Evolutionary conservation across 2,113 vertebrate species (phyloP).

Genomic region (Neodon shergylaensis): DNA sequence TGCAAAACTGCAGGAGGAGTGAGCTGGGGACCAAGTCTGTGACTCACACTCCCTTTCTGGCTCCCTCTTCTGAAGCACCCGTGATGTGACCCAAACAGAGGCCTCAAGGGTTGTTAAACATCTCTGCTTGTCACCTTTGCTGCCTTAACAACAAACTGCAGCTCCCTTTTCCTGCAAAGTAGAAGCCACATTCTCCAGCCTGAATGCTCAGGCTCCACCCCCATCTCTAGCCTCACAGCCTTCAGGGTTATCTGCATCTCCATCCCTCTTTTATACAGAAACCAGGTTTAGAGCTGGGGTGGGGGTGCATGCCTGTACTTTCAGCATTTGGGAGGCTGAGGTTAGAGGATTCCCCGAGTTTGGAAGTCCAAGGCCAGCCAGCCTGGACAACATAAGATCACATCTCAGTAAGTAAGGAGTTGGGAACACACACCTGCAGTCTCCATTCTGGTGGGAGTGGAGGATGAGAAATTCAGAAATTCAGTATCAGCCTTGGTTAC

Average conservation of each 20-base stretch:
- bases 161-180: neutral
- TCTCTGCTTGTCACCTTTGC: neutral
- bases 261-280: neutral
- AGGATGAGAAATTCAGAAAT: neutral
- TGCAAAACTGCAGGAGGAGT: neutral
- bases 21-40: neutral
- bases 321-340: neutral
- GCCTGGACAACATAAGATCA: neutral
- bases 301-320: neutral
- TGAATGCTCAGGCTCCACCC: neutral
- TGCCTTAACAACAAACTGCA: neutral
- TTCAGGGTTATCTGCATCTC: no score
- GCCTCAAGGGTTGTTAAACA: neutral
- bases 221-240: neutral
- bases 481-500: neutral
- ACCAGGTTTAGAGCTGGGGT: neutral
- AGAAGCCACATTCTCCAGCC: neutral
- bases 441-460: neutral
- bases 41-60: fast-evolving
- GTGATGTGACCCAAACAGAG: neutral
- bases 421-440: neutral
- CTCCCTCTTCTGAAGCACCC: neutral
- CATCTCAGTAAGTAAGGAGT: neutral
- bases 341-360: neutral
- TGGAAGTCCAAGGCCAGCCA: neutral